phyloP scores from a whole-genome alignment of 2,888 invertebrate genomes.

The Carterocephalus palaemon region DNA sequence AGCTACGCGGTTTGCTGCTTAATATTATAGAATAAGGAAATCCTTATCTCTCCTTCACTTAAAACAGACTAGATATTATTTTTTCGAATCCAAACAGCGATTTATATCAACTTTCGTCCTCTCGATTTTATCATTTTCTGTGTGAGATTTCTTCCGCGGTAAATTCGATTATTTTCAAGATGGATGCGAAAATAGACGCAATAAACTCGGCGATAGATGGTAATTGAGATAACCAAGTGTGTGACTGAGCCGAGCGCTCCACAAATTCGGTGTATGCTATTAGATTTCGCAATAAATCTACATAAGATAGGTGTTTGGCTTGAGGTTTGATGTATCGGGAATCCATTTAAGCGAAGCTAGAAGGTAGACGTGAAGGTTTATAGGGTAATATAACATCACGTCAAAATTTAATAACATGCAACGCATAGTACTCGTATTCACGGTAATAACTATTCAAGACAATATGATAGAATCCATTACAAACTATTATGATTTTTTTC shows the following conservation, averaged over 20 bases:
- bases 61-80: too few species aligned
- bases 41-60: too few species aligned
- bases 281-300: conserved; percentile 28
- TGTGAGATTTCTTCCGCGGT: conserved; percentile 1
- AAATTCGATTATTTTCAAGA: conserved; percentile 20
- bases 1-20: conserved; percentile 7
- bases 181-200: conserved; percentile 18
- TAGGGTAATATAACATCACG: conserved; percentile 14
- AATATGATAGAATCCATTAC: too few species aligned
- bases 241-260: conserved; percentile 18
- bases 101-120: neutral
- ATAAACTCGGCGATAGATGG: conserved; percentile 23
- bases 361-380: conserved; percentile 18
- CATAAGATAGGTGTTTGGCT: conserved; percentile 26
- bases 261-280: conserved; percentile 25
- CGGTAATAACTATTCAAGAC: too few species aligned
- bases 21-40: too few species aligned
- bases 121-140: neutral
- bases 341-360: conserved; percentile 26
- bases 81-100: neutral
- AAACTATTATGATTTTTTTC: too few species aligned
- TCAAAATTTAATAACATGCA: conserved; percentile 19
- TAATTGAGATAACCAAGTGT: conserved; percentile 24
- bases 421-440: too few species aligned
- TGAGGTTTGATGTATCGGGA: conserved; percentile 30